Percentiles rank a stretch among this genome's conserved stretches.
Conservation (phyloP, 2,113 vertebrate genomes). For the Xenotilapia leptura region DNA sequence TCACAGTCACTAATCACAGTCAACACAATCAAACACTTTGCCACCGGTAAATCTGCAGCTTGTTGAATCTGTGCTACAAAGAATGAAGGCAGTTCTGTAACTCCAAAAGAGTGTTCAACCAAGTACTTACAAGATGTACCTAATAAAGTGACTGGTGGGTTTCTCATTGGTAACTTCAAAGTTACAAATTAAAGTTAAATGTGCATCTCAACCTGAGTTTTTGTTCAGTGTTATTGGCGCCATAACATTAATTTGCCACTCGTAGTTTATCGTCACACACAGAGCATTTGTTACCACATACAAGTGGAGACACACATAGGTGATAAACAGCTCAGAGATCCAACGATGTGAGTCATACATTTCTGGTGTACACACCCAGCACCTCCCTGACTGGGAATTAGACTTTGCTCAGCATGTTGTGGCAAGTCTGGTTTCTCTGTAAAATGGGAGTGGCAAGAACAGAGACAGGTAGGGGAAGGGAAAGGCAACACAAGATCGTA, state of each 20-base stretch:
- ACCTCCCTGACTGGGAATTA: slow-evolving; percentile 20
- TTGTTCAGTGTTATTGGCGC: neutral
- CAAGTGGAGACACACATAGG: neutral
- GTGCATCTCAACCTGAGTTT: neutral
- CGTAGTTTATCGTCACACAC: neutral
- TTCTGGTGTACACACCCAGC: slow-evolving; percentile 7
- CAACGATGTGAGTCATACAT: slow-evolving; percentile 22
- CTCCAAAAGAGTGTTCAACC: neutral
- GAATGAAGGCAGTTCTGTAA: neutral
- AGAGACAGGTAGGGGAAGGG: neutral
- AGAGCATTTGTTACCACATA: neutral
- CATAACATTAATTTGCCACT: neutral
- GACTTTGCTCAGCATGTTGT: slow-evolving; percentile 16
- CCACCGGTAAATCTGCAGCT: neutral
- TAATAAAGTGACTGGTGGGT: neutral
- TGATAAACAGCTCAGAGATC: neutral
- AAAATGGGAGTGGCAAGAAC: neutral
- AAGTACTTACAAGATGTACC: neutral
- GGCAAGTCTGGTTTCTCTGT: slow-evolving; percentile 10
- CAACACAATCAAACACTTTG: neutral
- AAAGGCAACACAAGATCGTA: neutral
- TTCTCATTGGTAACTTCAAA: neutral
- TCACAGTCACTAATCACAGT: neutral
- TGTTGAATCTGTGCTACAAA: neutral
- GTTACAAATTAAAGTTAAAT: neutral